Conservation (phyloP, 1,140 invertebrate genomes). For the Drosophila sturtevanti region DNA sequence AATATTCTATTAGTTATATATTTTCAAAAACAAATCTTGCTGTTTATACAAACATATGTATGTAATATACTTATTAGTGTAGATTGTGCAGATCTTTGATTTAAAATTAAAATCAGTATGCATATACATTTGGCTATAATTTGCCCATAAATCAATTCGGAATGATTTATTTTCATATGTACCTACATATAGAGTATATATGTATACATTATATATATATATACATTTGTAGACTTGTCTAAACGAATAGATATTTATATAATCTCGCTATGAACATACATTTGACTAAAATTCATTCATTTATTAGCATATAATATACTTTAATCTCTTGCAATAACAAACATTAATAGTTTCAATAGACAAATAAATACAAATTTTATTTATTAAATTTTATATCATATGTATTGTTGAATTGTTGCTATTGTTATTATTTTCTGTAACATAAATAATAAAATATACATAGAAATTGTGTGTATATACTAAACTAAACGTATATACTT, state of each 20-base stretch:
- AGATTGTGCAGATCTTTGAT: neutral
- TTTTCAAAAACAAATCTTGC: too few relatives aligned
- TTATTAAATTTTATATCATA: neutral
- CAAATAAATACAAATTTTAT: constrained; percentile 6
- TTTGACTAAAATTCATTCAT: neutral
- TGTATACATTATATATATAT: neutral
- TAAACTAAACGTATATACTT: neutral
- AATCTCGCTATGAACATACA: neutral
- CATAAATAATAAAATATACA: neutral
- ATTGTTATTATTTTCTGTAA: neutral
- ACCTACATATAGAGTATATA: too few relatives aligned
- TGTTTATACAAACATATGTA: too few relatives aligned
- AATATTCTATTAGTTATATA: too few relatives aligned
- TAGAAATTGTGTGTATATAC: neutral
- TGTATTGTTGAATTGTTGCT: neutral
- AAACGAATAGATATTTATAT: neutral
- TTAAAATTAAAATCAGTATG: neutral
- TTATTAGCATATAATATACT: neutral
- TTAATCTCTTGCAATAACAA: constrained; percentile 2
- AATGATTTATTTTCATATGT: neutral
- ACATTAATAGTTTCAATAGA: constrained; percentile 1
- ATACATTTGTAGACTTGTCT: neutral
- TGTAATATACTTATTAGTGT: too few relatives aligned
- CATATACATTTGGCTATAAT: neutral
- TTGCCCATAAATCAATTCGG: neutral